A percentile compares a stretch with the other conserved stretches of the same genome.
Conservation (phyloP, 1,140 invertebrate genomes). For the Bombyx mandarina region DNA sequence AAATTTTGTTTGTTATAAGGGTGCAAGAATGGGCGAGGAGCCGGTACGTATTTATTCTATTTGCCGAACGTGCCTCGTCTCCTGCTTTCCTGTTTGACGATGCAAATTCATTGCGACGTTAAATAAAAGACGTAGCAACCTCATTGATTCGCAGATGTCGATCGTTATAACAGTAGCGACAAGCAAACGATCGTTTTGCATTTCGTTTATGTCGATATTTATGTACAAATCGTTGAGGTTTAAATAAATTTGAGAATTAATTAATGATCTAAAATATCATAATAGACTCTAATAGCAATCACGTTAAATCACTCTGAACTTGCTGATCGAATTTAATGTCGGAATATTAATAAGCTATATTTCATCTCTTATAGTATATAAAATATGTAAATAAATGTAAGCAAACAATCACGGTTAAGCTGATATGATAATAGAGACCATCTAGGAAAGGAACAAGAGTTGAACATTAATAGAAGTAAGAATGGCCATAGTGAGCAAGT, state of each 20-base stretch:
- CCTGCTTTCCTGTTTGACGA: constrained; percentile 53
- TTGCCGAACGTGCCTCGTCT: constrained; percentile 60
- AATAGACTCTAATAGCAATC: no score
- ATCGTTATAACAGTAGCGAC: constrained; percentile 42
- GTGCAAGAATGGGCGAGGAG: constrained; percentile 29
- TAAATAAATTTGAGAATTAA: no score
- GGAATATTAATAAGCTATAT: no score
- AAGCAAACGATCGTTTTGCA: constrained; percentile 2
- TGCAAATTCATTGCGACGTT: constrained; percentile 65
- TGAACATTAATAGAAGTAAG: constrained; percentile 30
- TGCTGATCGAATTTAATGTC: no score
- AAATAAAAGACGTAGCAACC: constrained; percentile 56
- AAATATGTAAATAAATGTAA: no score
- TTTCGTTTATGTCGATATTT: no score
- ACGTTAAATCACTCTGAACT: no score
- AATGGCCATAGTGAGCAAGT: constrained; percentile 27
- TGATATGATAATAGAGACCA: background rate
- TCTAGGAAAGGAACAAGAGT: constrained; percentile 6
- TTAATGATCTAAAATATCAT: no score
- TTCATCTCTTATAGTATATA: no score
- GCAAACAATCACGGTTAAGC: no score
- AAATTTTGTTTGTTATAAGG: constrained; percentile 57
- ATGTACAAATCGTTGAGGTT: no score
- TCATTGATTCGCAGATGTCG: constrained; percentile 58
- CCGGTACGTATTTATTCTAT: constrained; percentile 62